Evolutionary conservation across 2,113 vertebrate genomes (phyloP).

Genomic region (Dasypus novemcinctus): DNA sequence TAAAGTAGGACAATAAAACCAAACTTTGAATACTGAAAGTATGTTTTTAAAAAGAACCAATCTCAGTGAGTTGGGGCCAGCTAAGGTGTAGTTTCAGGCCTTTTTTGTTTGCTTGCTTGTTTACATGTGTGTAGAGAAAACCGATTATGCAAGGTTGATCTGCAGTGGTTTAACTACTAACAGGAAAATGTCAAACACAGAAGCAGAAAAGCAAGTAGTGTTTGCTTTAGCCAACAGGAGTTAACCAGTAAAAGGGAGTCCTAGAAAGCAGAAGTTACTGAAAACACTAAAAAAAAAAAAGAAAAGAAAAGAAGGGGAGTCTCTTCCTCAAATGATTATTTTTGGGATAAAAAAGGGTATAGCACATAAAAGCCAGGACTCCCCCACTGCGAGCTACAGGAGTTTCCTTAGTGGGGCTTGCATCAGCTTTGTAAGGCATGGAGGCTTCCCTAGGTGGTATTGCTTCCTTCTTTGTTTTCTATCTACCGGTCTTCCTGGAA

Average conservation of each 20-base stretch:
- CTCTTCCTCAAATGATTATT: neutral
- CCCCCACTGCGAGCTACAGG: neutral
- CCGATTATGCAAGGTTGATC: fast-evolving
- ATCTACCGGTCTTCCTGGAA: neutral
- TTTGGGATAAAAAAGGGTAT: neutral
- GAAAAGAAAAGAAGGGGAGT: too few relatives aligned
- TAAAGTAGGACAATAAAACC: neutral
- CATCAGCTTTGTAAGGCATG: neutral
- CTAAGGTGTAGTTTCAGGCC: fast-evolving
- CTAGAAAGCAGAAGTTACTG: neutral
- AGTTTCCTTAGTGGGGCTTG: fast-evolving
- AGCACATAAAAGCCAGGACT: neutral
- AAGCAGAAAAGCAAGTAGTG: too few relatives aligned
- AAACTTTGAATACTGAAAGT: neutral
- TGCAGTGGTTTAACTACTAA: too few relatives aligned
- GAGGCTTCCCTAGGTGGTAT: neutral
- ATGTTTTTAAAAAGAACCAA: neutral
- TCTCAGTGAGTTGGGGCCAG: neutral
- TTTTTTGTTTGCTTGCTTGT: neutral
- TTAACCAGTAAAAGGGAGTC: neutral
- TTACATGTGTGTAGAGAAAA: fast-evolving
- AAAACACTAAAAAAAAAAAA: too few relatives aligned
- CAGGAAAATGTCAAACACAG: neutral
- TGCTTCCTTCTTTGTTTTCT: neutral
- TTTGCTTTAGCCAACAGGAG: neutral